Evolutionary conservation across 2,113 vertebrate species (phyloP).

Genomic region (Oncorhynchus kisutch): DNA sequence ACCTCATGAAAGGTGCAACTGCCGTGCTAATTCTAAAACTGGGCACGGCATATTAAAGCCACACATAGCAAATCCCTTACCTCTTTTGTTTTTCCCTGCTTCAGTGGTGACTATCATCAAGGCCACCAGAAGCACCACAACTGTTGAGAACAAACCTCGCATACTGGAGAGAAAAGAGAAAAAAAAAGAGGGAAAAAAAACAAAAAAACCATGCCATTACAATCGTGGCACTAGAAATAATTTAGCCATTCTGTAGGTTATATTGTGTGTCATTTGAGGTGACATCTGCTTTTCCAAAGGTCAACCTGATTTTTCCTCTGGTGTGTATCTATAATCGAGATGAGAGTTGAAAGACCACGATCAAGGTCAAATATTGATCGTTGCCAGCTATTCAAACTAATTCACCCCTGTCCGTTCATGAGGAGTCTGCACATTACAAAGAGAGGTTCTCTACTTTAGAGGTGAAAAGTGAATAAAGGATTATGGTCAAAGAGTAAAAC

Average conservation of each 20-base stretch:
- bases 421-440: not conserved
- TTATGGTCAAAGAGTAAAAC: not conserved
- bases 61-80: conserved; percentile 42
- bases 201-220: not conserved
- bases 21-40: no score
- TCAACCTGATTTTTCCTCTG: not conserved
- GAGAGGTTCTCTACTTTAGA: not conserved
- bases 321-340: not conserved
- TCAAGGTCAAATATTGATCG: not conserved
- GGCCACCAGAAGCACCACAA: conserved; percentile 70
- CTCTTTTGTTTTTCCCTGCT: conserved; percentile 85
- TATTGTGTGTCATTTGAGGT: not conserved
- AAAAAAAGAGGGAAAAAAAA: not conserved
- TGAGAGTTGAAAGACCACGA: not conserved
- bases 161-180: conserved; percentile 73
- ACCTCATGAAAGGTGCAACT: no score
- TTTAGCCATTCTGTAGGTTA: not conserved
- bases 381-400: not conserved
- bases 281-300: not conserved
- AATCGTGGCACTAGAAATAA: not conserved
- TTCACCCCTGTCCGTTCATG: not conserved
- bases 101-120: conserved; percentile 71
- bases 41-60: no score
- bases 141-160: conserved; percentile 64
- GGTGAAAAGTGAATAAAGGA: not conserved